phyloP scores from a whole-genome alignment of 2,113 vertebrate species.

The Bos indicus region DNA sequence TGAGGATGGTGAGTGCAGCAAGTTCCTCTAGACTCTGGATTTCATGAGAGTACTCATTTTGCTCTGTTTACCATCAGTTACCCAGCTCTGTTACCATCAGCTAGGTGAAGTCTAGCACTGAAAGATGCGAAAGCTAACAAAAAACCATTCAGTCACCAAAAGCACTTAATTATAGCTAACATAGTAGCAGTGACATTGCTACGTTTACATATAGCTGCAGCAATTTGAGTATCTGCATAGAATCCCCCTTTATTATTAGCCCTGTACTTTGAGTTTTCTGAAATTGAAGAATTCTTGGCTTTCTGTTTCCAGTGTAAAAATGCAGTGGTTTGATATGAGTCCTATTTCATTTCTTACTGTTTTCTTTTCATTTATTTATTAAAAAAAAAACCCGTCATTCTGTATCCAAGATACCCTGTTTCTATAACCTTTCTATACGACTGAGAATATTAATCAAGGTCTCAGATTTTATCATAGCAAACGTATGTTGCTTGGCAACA shows the following conservation, averaged over 20 bases:
- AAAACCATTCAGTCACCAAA: not conserved
- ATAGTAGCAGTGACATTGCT: not conserved
- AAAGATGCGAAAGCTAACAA: not conserved
- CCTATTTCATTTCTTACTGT: not conserved
- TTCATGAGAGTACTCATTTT: not conserved
- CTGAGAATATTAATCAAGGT: conserved; percentile 52
- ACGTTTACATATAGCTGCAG: not conserved
- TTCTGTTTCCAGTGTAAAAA: not conserved
- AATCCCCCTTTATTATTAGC: not conserved
- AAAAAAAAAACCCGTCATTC: not conserved
- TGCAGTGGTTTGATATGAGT: not conserved
- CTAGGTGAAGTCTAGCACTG: not conserved
- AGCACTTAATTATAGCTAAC: not conserved
- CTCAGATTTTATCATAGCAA: conserved; percentile 49
- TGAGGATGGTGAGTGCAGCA: not conserved
- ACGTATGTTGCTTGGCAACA: conserved; percentile 69
- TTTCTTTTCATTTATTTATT: not conserved
- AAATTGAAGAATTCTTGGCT: not conserved
- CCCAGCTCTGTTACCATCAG: not conserved
- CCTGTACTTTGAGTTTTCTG: not conserved
- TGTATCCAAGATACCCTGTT: not conserved
- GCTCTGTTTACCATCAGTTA: not conserved
- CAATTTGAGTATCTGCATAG: not conserved
- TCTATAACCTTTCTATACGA: conserved; percentile 29
- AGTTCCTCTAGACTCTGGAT: not conserved